Base-by-base conservation (phyloP, 1,140 invertebrate species). In the Platyscapa corneri region DNA sequence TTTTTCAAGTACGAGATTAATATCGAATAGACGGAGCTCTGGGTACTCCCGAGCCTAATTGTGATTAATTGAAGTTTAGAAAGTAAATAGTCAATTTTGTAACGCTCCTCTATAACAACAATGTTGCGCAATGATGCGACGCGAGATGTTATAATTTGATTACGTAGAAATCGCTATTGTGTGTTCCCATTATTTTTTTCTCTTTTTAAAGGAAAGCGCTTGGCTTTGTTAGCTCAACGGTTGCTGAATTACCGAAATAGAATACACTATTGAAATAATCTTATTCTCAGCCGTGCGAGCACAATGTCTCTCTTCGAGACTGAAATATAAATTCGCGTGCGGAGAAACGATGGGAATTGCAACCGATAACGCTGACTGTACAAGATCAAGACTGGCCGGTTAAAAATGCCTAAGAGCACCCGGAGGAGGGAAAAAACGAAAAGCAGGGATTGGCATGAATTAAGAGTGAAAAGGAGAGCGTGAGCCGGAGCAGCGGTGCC, bases 401-500 rank as follows among this genome's bases (percentile, higher is more conserved):
- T 27, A 27, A 60, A 27, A 60, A 60, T 60, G 27, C 1, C 23
- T 60, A 27, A 53, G 18, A 1, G 18, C 8, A 53, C 12, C 42
- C 8, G 67, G 34, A 34, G 39, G 34, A 72, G 39, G 20, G 3
- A 72, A n/a, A 76, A 30, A 46, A 27, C 18, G 12, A 53, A 49
- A 60, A 23, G 56, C 30, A 34, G 30, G 3, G 42, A 56, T 56
- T n/a, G n/a, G n/a, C n/a, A n/a, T n/a, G n/a, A n/a, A n/a, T n/a
- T 37, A 64, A 32, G 3, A 65, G 53, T 70, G 23, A 56, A 34
- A 81, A n/a, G 82, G 65, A 78, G 49, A 72, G 46, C 42, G n/a
- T 10, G 30, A 49, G 49, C 18, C 12, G 5, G 12, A 34, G 32
- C 65, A 67, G 34, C 30, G 27, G 10, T 20, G 7, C 3, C 14